Evolutionary conservation across 2,888 invertebrate species (phyloP), one percentile per base, ranked within the genome.

Genomic region (Cataglyphis rosenhaueri): DNA sequence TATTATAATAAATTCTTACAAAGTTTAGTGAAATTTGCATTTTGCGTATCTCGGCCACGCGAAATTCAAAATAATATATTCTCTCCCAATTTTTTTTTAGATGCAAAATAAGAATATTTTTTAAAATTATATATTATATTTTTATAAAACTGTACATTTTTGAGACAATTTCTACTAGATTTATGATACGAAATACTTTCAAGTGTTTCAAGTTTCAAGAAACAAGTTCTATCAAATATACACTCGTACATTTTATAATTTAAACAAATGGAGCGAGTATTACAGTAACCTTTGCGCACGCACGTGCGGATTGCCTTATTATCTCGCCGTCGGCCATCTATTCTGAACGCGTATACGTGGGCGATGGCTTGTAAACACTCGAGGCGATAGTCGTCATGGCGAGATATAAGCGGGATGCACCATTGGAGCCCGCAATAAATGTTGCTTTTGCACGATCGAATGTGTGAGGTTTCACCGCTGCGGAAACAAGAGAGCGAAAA

Each of bases 291-390:
- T 83, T 61, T 82, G 32, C 57, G 75, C 85, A 83, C 86, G 83
- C 86, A 83, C 78, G 83, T 86, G 85, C 87, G 87, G 86, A 88
- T 91, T 81, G 89, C 89, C 91, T 91, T 90, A 91, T 91, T 91
- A 90, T 91, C 87, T 88, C 85, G 88, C 89, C 85, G 86, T 59
- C 62, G 86, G 86, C 88, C 84, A 90, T 90, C 89, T 88, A 87
- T 90, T 90, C 85, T 76, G 85, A 87, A 82, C 55, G 78, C 59
- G 68, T 75, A 82, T 21, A 59, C 81, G 85, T 68, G 88, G 52
- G 76, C 55, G 62, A 55, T 74, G 75, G 62, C 82, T 76, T 66
- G 76, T 66, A 68, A 68, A 66, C 82, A 82, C 71, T 65, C 66
- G 62, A n/a, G 62, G 74, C 81, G 61, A 74, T 74, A 66, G 62